Conservation (phyloP, 2,113 vertebrate genomes). For the Pachypanchax playfairii region DNA sequence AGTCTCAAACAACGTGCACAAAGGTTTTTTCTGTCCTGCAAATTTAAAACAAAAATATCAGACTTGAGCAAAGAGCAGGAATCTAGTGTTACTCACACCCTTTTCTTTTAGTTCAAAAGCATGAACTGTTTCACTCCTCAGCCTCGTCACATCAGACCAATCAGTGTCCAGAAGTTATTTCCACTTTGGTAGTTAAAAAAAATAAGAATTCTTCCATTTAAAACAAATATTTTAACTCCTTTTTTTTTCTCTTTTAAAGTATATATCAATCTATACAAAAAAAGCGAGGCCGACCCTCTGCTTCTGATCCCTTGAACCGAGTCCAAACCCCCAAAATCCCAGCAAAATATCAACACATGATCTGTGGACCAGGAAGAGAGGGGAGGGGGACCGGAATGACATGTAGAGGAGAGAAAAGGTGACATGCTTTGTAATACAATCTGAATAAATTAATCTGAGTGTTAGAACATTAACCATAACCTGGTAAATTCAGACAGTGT, state of each 20-base stretch:
- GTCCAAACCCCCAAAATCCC: constrained; percentile 55
- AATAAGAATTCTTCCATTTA: constrained; percentile 83
- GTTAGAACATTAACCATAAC: constrained; percentile 54
- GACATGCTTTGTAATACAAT: constrained; percentile 50
- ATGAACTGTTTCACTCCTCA: constrained; percentile 63
- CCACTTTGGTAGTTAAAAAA: constrained; percentile 77
- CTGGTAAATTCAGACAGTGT: constrained; percentile 61
- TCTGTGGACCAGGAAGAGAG: constrained; percentile 44
- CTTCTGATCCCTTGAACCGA: constrained; percentile 56
- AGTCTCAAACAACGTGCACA: constrained; percentile 85
- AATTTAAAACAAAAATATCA: constrained; percentile 79
- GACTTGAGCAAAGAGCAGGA: constrained; percentile 81
- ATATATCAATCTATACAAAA: constrained; percentile 81
- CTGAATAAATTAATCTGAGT: constrained; percentile 53
- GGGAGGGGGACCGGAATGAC: constrained; percentile 71
- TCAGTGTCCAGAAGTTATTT: constrained; percentile 66
- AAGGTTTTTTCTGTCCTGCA: constrained; percentile 75
- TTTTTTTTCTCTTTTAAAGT: constrained; percentile 60
- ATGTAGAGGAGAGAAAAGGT: constrained; percentile 42
- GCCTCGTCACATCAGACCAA: constrained; percentile 66
- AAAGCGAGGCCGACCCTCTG: constrained; percentile 69
- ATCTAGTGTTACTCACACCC: constrained; percentile 79
- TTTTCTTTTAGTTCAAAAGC: constrained; percentile 68
- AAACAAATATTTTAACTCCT: constrained; percentile 81
- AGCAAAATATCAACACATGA: constrained; percentile 69